Base-by-base conservation (phyloP, 2,113 vertebrate genomes). In the Labrus mixtus region DNA sequence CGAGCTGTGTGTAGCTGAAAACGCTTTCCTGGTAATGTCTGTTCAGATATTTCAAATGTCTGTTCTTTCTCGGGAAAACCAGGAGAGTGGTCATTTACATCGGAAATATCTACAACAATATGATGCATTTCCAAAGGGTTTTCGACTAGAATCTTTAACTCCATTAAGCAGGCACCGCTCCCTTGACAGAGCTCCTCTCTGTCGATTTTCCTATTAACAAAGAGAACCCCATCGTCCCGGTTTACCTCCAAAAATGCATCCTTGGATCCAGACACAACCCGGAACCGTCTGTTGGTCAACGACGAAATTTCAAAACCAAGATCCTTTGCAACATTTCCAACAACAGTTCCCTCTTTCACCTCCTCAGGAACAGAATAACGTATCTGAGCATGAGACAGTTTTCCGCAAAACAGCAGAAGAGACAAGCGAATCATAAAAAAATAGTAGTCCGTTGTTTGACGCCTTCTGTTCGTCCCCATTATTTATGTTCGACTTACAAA, bases 301-400 rank as follows among this genome's bases (percentile, higher is more conserved):
- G 91, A 84, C 0, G 17, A 22, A 29, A 87, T 50, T 8, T 87
- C 89, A 9, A 95, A 54, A 1, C 92, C 92, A 39, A 95, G 68
- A 77, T 95, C 95, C 58, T 83, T 94, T 0, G 91, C 91, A 13
- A 90, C 63, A 79, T 92, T 90, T 43, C 92, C 92, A 79, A 96
- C 94, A 71, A 88, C 63, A 64, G 91, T 87, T 33, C 93, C 93
- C 1, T 76, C 81, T 63, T 90, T 88, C 8, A 85, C 83, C 82
- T 95, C 95, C 58, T 95, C 95, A 0, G 88, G 63, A 48, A 95
- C 50, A 2, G 91, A 88, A 62, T 87, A 94, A 11, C 82, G 71
- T 55, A 89, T 72, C 54, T 93, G 76, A 12, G 77, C 83, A 23
- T 71, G 75, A 58, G 80, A 73, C 63, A 6, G 43, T 10, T 63